Percentiles rank a stretch among this genome's conserved stretches.
These are phyloP conservation scores for Globicephala melas DNA, from an alignment of 2,113 vertebrate genomes.

Conservation along the genomic window DNA sequence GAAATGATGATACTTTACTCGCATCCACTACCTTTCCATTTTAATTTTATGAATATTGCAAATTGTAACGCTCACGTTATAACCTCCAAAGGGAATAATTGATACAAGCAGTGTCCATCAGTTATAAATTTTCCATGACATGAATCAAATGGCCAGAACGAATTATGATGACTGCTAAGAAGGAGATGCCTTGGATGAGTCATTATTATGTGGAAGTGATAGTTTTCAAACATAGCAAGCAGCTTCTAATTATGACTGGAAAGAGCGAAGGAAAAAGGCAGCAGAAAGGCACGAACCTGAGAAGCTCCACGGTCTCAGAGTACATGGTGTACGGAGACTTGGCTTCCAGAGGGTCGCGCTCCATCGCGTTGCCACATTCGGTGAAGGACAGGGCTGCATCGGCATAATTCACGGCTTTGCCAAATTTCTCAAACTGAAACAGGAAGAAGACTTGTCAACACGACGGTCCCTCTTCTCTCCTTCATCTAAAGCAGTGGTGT, in stretches of 20 bases:
- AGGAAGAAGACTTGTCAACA: slow-evolving; percentile 63
- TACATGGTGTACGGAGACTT: slow-evolving; percentile 99
- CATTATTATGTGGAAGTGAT: slow-evolving; percentile 82
- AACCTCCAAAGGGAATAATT: slow-evolving; percentile 84
- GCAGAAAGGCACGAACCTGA: slow-evolving; percentile 90
- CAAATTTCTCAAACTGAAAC: slow-evolving; percentile 96
- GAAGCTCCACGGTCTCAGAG: slow-evolving; percentile 98
- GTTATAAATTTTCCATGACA: slow-evolving; percentile 86
- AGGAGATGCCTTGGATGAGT: slow-evolving; percentile 83
- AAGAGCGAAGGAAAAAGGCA: slow-evolving; percentile 82
- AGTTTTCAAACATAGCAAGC: slow-evolving; percentile 81
- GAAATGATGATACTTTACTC: slow-evolving; percentile 82
- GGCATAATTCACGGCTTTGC: slow-evolving; percentile 98
- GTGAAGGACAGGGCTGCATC: slow-evolving; percentile 98
- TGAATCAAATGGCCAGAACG: slow-evolving; percentile 88
- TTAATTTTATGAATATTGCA: slow-evolving; percentile 86
- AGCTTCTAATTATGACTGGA: slow-evolving; percentile 82
- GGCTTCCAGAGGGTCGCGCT: slow-evolving; percentile 96
- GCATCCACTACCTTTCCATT: slow-evolving; percentile 83
- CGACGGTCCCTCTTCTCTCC: slow-evolving; percentile 49
- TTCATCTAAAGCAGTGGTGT: neutral
- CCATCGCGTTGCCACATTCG: slow-evolving; percentile 98
- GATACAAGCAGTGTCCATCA: slow-evolving; percentile 86
- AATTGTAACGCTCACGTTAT: slow-evolving; percentile 84
- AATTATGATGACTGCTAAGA: slow-evolving; percentile 86